Evolutionary conservation across 2,888 invertebrate genomes (phyloP), one percentile per base, ranked within the genome.

Genomic region (Galeruca laticollis): DNA sequence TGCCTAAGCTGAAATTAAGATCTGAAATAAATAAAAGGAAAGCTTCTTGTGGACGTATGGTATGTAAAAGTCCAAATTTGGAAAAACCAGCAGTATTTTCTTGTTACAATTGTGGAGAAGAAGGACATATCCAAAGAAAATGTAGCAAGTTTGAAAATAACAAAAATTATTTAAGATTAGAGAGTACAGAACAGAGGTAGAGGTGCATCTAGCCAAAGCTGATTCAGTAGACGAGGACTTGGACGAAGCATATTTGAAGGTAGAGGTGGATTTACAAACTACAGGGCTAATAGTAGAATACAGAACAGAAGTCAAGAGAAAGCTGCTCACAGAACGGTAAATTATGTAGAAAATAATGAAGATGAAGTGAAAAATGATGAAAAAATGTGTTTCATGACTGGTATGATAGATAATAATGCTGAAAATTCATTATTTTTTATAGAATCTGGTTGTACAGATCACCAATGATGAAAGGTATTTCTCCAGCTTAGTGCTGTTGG

Each of bases 1-100:
- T 43, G 13, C 70, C 57, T 33, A 33, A 9, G n/a, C n/a, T 20
- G 73, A 70, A 15, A 66, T 63, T 40, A 18, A 21, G 2, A 71
- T 73, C 72, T 74, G 73, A 73, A 68, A 51, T 40, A 51, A 43
- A 3, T 47, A 72, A 20, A 59, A 71, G 51, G 40, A 64, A 31
- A 65, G 40, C 47, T 20, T n/a, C 60, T 20, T 54, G 40, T 52
- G 52, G 33, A 31, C 52, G 20, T 47, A 59, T 15, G 3, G 8
- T n/a, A 26, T 26, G 26, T 26, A 35, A 35, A 20, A 51, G 60
- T 40, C 43, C 49, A 21, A 15, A 37, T 37, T 21, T 13, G n/a
- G 26, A 54, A 20, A 54, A 54, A 5, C n/a, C 54, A 54, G n/a
- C 20, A 10, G 1, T 54, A 26, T n/a, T 26, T 11, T 37, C 37